A percentile compares a stretch with the other conserved stretches of the same genome.
phyloP scores from a whole-genome alignment of 2,888 invertebrate species.

The Drosophila barbarae region DNA sequence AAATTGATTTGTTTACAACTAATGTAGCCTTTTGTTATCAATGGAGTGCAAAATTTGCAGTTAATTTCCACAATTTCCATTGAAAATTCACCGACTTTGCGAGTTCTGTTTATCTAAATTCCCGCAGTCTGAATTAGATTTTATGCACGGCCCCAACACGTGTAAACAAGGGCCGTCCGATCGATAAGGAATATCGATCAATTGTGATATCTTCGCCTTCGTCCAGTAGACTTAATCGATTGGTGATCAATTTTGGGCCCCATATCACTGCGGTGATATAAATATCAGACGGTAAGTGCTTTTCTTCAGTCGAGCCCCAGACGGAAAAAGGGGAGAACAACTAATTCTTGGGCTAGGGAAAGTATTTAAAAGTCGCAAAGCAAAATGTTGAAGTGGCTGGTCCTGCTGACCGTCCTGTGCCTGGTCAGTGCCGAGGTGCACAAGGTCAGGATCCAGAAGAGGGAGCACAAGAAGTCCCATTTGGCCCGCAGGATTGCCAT shows the following conservation, averaged over 20 bases:
- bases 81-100: conserved; percentile 15
- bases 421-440: conserved; percentile 62
- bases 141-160: conserved; percentile 9
- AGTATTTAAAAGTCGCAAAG: neutral
- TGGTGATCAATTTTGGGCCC: conserved; percentile 44
- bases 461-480: conserved; percentile 45
- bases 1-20: conserved; percentile 28
- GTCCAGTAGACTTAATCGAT: conserved; percentile 23
- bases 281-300: conserved; percentile 24
- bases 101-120: conserved; percentile 12
- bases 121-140: neutral
- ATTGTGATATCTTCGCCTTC: conserved; percentile 39
- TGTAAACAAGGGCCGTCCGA: conserved; percentile 20
- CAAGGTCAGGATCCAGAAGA: conserved; percentile 61
- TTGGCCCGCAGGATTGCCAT: conserved; percentile 39
- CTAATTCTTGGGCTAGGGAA: conserved; percentile 80
- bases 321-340: conserved; percentile 30
- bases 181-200: conserved; percentile 31
- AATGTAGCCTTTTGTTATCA: conserved; percentile 10
- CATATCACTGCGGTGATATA: conserved; percentile 37
- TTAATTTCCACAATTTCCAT: conserved; percentile 26
- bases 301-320: conserved; percentile 39
- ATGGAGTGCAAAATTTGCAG: conserved; percentile 22
- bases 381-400: conserved; percentile 58
- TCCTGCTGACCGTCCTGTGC: conserved; percentile 54